Base-by-base conservation (phyloP, 2,888 invertebrate species). In the Xestoiulus laeticollis region DNA sequence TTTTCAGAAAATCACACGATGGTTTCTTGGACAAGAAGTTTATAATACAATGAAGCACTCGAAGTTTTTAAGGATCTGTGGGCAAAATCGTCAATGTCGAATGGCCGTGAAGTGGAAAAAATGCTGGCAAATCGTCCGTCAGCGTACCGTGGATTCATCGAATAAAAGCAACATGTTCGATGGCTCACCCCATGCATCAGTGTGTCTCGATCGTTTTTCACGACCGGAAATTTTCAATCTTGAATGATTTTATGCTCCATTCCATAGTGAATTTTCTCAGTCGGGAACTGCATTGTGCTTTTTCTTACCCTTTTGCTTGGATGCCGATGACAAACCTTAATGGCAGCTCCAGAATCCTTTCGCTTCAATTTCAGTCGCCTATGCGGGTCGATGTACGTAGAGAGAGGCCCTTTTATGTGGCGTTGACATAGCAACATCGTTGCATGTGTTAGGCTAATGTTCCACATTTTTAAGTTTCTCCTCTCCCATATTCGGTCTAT, bases 231-330 rank as follows among this genome's bases (percentile, higher is more conserved):
- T 6, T 85, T 85, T 85, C 85, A 43, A 85, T 85, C 85, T 85
- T 43, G 43, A 85, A 85, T 85, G 85, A 85, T 85, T 85, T 85
- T 85, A 85, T 85, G 85, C 32, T 82, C 82, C 82, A 82, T 82
- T 82, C 82, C 82, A 12, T 8, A 32, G 82, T 82, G 82, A 82
- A 82, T 82, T 82, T 82, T 82, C 82, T 30, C 82, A 82, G 82
- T 82, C 32, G 82, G 82, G 48, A 48, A 48, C 48, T 48, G 48
- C 32, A 32, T 82, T 26, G 82, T 32, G 26, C n/a, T 30, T 10
- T 19, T 82, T 82, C 32, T 82, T 22, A 30, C 26, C 82, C 82
- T 8, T 82, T 32, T 82, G 78, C 78, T 8, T 78, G 78, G 78
- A 78, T 82, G 82, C 32, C n/a, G 78, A 78, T n/a, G 82, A 82